Percentiles rank a stretch among this genome's conserved stretches.
Evolutionary conservation across 1,140 invertebrate species (phyloP).

Genomic region (Drosophila oshimai): DNA sequence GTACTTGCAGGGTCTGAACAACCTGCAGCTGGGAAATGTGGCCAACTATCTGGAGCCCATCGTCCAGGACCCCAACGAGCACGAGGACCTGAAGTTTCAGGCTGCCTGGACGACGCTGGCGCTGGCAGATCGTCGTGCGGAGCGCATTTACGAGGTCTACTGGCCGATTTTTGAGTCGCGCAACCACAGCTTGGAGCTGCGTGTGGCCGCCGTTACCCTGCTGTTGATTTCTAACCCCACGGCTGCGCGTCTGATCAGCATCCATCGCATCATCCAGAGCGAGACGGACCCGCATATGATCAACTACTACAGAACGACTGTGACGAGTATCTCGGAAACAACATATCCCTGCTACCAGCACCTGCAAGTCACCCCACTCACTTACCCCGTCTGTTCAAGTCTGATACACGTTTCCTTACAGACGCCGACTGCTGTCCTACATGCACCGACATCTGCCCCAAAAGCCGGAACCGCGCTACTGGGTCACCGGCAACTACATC

Average conservation of each 20-base stretch:
- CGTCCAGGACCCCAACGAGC: conserved; percentile 83
- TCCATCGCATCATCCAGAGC: conserved; percentile 87
- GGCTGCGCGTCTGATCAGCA: conserved; percentile 86
- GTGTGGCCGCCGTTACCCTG: conserved; percentile 86
- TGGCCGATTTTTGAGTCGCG: conserved; percentile 88
- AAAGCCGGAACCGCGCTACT: conserved; percentile 83
- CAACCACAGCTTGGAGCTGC: conserved; percentile 86
- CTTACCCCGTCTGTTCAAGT: neutral
- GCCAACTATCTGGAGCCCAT: conserved; percentile 86
- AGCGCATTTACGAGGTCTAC: conserved; percentile 86
- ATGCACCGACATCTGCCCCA: conserved; percentile 84
- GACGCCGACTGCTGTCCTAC: conserved; percentile 85
- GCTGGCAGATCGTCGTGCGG: conserved; percentile 83
- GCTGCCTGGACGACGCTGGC: conserved; percentile 86
- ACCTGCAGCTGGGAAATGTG: conserved; percentile 85
- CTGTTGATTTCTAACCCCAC: conserved; percentile 86
- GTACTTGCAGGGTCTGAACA: conserved; percentile 87
- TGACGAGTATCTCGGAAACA: conserved; percentile 87
- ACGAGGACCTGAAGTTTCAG: conserved; percentile 85
- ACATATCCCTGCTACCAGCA: conserved; percentile 86
- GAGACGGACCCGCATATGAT: conserved; percentile 87
- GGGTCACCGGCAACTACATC: conserved; percentile 87
- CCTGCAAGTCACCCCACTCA: conserved; percentile 83
- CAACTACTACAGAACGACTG: conserved; percentile 88
- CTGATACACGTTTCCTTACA: conserved; percentile 66